A percentile compares a stretch with the other conserved stretches of the same genome.
These are phyloP conservation scores for Nezara viridula DNA, from an alignment of 2,888 invertebrate genomes.

Conservation along the genomic window DNA sequence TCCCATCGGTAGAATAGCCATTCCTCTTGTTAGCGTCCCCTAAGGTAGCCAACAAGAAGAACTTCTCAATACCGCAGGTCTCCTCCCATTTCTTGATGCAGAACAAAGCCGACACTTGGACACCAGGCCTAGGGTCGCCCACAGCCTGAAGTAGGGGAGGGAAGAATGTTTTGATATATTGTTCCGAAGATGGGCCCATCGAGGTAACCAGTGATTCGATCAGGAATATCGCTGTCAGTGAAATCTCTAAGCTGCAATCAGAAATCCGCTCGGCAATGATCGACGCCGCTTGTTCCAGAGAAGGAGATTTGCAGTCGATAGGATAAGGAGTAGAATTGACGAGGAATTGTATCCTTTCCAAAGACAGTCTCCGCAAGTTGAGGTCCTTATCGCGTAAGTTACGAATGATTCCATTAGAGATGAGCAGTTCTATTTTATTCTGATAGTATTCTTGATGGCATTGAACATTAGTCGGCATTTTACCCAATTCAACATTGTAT, in stretches of 20 bases:
- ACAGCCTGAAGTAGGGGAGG: background rate
- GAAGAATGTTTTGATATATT: background rate
- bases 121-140: background rate
- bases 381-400: slow-evolving; percentile 10
- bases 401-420: background rate
- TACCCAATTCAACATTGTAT: background rate
- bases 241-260: slow-evolving; percentile 15
- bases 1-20: background rate
- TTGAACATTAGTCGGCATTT: background rate
- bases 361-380: background rate
- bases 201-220: background rate
- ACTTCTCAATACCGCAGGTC: background rate
- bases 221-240: background rate
- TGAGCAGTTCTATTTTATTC: background rate
- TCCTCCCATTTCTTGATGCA: slow-evolving; percentile 29
- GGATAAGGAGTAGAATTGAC: background rate
- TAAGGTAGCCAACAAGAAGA: background rate
- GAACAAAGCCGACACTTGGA: background rate
- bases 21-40: background rate
- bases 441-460: no score
- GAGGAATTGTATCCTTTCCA: slow-evolving; percentile 9
- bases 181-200: background rate
- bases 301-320: background rate
- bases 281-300: background rate
- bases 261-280: background rate